Evolutionary conservation across 2,113 vertebrate species (phyloP).

Genomic region (Phylloscopus trochiloides): DNA sequence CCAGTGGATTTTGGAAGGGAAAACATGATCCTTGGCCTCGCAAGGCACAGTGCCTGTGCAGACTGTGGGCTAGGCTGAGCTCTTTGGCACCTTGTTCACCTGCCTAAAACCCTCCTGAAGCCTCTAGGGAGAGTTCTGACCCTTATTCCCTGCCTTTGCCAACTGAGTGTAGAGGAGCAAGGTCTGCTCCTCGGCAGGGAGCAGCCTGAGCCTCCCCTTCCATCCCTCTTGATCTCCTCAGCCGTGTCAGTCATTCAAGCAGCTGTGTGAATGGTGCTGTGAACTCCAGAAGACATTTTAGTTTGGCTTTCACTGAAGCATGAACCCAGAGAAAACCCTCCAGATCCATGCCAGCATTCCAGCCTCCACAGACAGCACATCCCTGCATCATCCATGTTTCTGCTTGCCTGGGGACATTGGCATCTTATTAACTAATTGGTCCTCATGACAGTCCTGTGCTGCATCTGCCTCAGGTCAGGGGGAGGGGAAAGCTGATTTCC

Average conservation of each 20-base stretch:
- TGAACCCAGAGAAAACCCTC: neutral
- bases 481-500: neutral
- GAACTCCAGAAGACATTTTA: neutral
- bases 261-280: neutral
- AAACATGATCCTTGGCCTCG: neutral
- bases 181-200: neutral
- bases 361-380: accelerated
- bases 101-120: neutral
- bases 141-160: neutral
- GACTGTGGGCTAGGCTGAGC: neutral
- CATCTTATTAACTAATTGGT: neutral
- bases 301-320: neutral
- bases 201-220: neutral
- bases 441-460: neutral
- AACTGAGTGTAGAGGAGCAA: neutral
- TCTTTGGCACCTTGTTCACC: neutral
- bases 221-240: neutral
- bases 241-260: neutral
- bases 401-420: neutral
- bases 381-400: accelerated
- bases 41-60: neutral
- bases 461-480: neutral
- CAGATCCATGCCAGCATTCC: neutral
- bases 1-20: neutral
- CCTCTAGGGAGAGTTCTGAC: neutral